Conservation (phyloP, 2,797 vertebrate genomes). For the Enteromius paludinosus region DNA sequence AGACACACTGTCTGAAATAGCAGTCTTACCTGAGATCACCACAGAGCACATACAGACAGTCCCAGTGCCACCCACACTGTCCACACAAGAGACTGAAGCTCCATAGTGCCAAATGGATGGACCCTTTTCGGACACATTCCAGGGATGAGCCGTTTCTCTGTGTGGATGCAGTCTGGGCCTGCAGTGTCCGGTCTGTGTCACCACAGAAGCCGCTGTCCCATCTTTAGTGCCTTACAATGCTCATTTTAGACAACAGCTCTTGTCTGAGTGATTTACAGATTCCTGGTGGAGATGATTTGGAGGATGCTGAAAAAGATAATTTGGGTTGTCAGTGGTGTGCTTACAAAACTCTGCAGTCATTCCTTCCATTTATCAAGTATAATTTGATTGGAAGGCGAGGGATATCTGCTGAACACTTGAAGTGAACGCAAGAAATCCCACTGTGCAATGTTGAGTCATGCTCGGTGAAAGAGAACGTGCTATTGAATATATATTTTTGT, state of each 20-base stretch:
- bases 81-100: neutral
- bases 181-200: constrained; percentile 74
- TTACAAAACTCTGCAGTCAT: constrained; percentile 13
- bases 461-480: constrained; percentile 53
- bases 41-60: neutral
- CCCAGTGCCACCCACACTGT: neutral
- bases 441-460: constrained; percentile 74
- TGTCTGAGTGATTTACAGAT: constrained; percentile 55
- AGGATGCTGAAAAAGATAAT: constrained; percentile 31
- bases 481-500: constrained; percentile 69
- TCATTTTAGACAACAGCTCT: constrained; percentile 53
- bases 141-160: constrained; percentile 56
- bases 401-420: constrained; percentile 60
- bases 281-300: constrained; percentile 46
- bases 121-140: constrained; percentile 60
- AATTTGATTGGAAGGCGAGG: constrained; percentile 3
- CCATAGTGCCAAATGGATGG: neutral
- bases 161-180: constrained; percentile 74
- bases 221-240: constrained; percentile 79
- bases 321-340: constrained; percentile 20
- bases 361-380: neutral
- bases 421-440: constrained; percentile 58
- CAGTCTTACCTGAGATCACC: constrained; percentile 12
- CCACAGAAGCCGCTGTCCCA: constrained; percentile 46
- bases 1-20: constrained; percentile 2